Base-by-base conservation (phyloP, 2,888 invertebrate species). In the Xanthorhoe designata region DNA sequence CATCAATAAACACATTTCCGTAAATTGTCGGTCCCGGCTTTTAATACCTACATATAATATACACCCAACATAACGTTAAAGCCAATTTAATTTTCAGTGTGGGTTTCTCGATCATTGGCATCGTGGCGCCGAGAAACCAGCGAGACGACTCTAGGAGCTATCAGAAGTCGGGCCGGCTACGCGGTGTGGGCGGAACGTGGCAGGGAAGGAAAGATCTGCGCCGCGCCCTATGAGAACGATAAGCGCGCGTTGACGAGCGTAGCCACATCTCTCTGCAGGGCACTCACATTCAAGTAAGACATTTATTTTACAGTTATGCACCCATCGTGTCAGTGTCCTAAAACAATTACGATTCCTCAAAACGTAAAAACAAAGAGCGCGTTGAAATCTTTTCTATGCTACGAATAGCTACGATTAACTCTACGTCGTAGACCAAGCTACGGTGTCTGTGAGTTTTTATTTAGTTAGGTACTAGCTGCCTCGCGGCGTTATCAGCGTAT, bases 151-250 rank as follows among this genome's bases (percentile, higher is more conserved):
- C 95, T 97, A 81, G 95, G 96, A 53, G 93, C 95, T 0, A 94
- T 95, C 65, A 97, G 97, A 78, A 95, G 94, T 77, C 94, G 95
- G 62, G 96, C 96, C 72, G 98, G 98, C n/a, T 97, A 95, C 88
- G 97, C 97, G 3, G 95, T 97, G 70, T 97, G 97, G 93, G 96
- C 97, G 75, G 98, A 98, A 87, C 96, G 96, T 78, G 97, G 97
- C 6, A 94, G 95, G 58, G 94, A 95, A 57, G 97, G 97, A 58
- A 97, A 97, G 89, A 89, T 98, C 45, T 98, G 98, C 83, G 96
- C 97, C 0, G 96, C 97, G 79, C 97, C 96, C 57, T 91, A 97
- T 68, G 96, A 97, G 78, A 91, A 90, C 19, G 94, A 95, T 82
- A 93, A 94, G 69, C 88, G 87, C 38, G 94, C 95, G 24, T 91